These are phyloP conservation scores for Nothocercus nigrocapillus DNA, from an alignment of 2,113 vertebrate genomes.

Conservation along the genomic window DNA sequence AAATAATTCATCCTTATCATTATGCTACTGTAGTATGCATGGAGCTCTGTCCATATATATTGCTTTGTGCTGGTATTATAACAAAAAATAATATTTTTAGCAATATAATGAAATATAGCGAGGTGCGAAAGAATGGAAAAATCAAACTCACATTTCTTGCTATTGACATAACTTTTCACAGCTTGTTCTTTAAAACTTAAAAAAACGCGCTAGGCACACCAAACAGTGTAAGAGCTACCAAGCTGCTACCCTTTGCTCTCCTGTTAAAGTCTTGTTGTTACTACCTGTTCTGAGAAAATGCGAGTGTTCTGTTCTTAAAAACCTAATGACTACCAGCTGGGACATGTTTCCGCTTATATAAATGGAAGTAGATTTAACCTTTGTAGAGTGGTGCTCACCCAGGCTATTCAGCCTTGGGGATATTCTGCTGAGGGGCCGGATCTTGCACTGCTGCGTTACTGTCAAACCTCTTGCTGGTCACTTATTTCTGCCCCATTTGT, in stretches of 20 bases:
- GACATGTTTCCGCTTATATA: slow-evolving; percentile 21
- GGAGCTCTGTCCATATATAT: not conserved
- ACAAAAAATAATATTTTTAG: not conserved
- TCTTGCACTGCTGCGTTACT: slow-evolving; percentile 35
- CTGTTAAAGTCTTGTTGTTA: slow-evolving; percentile 76
- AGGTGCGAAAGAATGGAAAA: not conserved
- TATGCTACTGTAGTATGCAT: fast-evolving
- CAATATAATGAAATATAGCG: not conserved
- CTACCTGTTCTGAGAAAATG: slow-evolving; percentile 74
- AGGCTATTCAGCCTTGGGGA: slow-evolving; percentile 63
- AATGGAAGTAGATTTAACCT: slow-evolving; percentile 62
- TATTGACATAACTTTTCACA: slow-evolving; percentile 62
- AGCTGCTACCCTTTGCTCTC: slow-evolving; percentile 74
- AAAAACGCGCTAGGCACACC: slow-evolving; percentile 67
- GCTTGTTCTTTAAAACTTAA: slow-evolving; percentile 64
- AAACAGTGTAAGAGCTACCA: slow-evolving; percentile 59
- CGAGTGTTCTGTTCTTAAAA: slow-evolving; percentile 56
- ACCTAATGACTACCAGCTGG: slow-evolving; percentile 70
- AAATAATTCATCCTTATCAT: not conserved
- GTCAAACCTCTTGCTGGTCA: slow-evolving; percentile 42
- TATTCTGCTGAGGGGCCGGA: slow-evolving; percentile 50
- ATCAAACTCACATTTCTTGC: not conserved
- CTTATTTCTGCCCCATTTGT: slow-evolving; percentile 79
- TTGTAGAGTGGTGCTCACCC: slow-evolving; percentile 48
- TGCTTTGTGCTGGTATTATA: not conserved